Evolutionary conservation across 1,140 invertebrate genomes (phyloP).

Genomic region (Aphaenogaster ashmeadi): DNA sequence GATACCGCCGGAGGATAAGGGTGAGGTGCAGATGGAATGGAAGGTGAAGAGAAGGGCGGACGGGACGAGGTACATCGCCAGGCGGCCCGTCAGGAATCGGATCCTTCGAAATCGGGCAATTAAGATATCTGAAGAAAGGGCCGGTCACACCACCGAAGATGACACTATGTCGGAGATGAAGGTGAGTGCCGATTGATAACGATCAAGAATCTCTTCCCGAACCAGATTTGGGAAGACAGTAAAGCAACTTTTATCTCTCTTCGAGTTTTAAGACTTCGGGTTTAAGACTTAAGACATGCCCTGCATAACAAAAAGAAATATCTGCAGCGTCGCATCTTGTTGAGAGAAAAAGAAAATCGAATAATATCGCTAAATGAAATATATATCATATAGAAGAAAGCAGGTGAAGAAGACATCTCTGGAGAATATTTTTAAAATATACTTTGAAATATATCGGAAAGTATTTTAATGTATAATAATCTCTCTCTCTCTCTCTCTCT

Average conservation of each 20-base stretch:
- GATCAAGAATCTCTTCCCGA: not conserved
- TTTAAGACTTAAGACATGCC: not conserved
- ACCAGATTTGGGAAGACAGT: not conserved
- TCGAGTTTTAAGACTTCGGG: not conserved
- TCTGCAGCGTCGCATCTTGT: not conserved
- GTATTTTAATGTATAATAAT: too few relatives aligned
- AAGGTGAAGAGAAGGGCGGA: slow-evolving; percentile 93
- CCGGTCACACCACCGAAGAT: slow-evolving; percentile 93
- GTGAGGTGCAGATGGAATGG: slow-evolving; percentile 91
- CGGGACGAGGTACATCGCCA: slow-evolving; percentile 93
- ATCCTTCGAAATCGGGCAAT: slow-evolving; percentile 91
- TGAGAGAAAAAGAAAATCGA: not conserved
- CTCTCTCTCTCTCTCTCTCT: too few relatives aligned
- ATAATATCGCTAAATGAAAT: not conserved
- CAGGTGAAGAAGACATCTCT: not conserved
- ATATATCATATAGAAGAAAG: not conserved
- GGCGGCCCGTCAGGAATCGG: slow-evolving; percentile 90
- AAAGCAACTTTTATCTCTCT: not conserved
- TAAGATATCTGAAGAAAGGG: slow-evolving; percentile 90
- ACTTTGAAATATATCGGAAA: too few relatives aligned
- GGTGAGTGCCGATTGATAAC: slow-evolving; percentile 78
- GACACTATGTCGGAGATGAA: slow-evolving; percentile 94
- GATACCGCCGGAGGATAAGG: slow-evolving; percentile 82
- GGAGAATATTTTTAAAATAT: too few relatives aligned
- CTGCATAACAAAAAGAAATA: not conserved